Conservation (phyloP, 2,113 vertebrate genomes). For the Zootoca vivipara region DNA sequence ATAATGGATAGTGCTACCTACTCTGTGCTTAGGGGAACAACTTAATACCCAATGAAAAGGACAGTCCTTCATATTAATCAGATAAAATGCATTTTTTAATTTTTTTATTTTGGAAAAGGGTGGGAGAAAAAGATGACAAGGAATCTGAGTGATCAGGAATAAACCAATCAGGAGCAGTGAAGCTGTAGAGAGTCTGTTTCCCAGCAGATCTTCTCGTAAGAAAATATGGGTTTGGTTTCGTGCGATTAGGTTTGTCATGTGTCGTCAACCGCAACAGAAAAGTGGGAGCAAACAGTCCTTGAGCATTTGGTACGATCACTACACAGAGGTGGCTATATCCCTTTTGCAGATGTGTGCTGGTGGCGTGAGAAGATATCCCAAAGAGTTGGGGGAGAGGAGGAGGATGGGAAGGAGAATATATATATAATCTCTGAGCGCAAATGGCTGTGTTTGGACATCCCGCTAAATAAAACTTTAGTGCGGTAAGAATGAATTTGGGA, state of each 20-base stretch:
- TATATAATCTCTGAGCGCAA: not conserved
- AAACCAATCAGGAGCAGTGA: slow-evolving; percentile 59
- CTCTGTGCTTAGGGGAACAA: slow-evolving; percentile 9
- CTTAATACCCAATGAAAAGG: not conserved
- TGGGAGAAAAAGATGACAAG: slow-evolving; percentile 32
- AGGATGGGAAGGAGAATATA: not conserved
- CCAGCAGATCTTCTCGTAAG: slow-evolving; percentile 75
- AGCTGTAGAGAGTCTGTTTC: slow-evolving; percentile 62
- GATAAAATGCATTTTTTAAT: slow-evolving; percentile 29
- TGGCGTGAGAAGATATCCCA: slow-evolving; percentile 31
- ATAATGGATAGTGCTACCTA: slow-evolving; percentile 5
- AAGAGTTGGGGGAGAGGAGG: not conserved
- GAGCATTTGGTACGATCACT: slow-evolving; percentile 90
- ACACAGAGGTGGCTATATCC: slow-evolving; percentile 86
- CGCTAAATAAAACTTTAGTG: too few relatives aligned
- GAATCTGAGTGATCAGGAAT: slow-evolving; percentile 36
- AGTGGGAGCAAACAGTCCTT: slow-evolving; percentile 99
- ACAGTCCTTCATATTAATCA: slow-evolving; percentile 32
- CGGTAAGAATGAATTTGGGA: not conserved
- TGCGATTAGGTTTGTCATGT: slow-evolving; percentile 94
- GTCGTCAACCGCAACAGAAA: slow-evolving; percentile 99
- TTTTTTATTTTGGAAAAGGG: slow-evolving; percentile 20
- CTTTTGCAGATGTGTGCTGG: slow-evolving; percentile 49
- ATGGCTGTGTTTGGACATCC: too few relatives aligned
- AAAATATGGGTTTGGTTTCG: slow-evolving; percentile 88